Percentiles rank a stretch among this genome's conserved stretches.
phyloP scores from a whole-genome alignment of 2,113 vertebrate species.

The Melanocharis versteri region DNA sequence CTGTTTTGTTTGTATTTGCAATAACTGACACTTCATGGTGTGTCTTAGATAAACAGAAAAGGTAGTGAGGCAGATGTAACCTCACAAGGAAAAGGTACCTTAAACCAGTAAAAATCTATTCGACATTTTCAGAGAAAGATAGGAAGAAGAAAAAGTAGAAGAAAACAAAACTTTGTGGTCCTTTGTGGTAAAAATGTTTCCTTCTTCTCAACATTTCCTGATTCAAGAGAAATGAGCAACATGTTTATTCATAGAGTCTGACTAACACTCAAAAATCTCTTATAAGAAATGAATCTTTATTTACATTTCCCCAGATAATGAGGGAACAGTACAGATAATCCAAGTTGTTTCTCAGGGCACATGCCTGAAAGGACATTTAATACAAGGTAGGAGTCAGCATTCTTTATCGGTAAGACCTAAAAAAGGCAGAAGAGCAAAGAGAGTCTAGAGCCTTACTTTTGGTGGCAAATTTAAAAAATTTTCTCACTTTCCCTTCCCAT shows the following conservation, averaged over 20 bases:
- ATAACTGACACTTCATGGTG: neutral
- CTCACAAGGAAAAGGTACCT: neutral
- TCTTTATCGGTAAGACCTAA: neutral
- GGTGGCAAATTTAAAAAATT: neutral
- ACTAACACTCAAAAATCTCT: neutral
- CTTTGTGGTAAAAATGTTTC: neutral
- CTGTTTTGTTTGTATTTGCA: neutral
- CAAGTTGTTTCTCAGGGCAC: neutral
- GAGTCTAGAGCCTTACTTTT: neutral
- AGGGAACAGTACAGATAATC: neutral
- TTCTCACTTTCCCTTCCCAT: rapidly evolving
- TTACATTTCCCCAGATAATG: neutral
- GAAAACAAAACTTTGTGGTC: neutral
- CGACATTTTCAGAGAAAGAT: neutral
- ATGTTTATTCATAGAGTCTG: neutral
- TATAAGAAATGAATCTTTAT: neutral
- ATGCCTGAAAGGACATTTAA: neutral
- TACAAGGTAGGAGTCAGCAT: neutral
- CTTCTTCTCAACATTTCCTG: neutral
- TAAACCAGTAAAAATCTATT: neutral
- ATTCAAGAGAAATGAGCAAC: neutral
- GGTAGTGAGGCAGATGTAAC: neutral
- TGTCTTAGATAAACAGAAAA: neutral
- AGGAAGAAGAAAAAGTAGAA: neutral
- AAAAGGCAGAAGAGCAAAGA: neutral